Evolutionary conservation across 2,888 invertebrate genomes (phyloP), one percentile per base, ranked within the genome.

Genomic region (Thecophora atra): DNA sequence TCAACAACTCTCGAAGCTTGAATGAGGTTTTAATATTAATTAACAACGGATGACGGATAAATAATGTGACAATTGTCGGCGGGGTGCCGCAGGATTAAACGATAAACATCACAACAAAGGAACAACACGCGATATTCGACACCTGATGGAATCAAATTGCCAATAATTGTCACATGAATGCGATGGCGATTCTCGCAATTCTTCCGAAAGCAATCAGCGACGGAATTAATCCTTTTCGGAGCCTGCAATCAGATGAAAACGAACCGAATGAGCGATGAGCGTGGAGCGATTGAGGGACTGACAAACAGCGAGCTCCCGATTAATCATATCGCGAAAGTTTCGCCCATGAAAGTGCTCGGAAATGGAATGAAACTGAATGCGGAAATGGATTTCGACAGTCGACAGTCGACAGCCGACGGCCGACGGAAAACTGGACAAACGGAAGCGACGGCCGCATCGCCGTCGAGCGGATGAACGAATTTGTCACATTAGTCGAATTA

Each of bases 401-500:
- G 5, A 8, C 47, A 17, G 1, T 47, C 37, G 47, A 17, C 47
- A 15, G 47, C 58, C 26, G 24, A 28, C 26, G 13, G 15, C 58
- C 26, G 17, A 58, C 28, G 8, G 26, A 3, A 24, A 15, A 24
- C 15, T 15, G 15, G 58, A 58, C 54, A 21, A 6, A 54, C 19
- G 11, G 21, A 21, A 54, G 24, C 54, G 19, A n/a, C 54, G 6
- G 3, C 19, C 19, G 5, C 11, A 4, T n/a, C 21, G 54, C 19
- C 8, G 54, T 6, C 44, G 60, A 52, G 11, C 69, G 72, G 70
- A 72, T 58, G 47, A 28, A 69, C 30, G 67, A 70, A 73, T 73
- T 73, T 70, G 73, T 70, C 66, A 67, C 66, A 73, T 73, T 73
- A 73, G 71, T 44, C 28, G 44, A n/a, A 65, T 71, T 64, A 63